Evolutionary conservation across 2,888 invertebrate species (phyloP).

Genomic region (Coenonympha glycerion): DNA sequence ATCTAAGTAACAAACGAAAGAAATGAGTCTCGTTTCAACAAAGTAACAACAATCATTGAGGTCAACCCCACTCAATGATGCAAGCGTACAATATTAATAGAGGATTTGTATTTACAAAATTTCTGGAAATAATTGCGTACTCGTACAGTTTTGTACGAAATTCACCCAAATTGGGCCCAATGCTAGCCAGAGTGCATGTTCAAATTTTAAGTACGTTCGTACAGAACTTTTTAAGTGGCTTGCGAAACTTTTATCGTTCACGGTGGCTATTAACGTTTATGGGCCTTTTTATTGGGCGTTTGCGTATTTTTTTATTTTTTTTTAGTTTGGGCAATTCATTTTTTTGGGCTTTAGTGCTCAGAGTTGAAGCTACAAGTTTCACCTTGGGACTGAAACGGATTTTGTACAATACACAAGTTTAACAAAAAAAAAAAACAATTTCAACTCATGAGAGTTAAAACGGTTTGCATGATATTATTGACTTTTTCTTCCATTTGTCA

Average conservation of each 20-base stretch:
- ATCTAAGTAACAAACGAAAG: too few species aligned
- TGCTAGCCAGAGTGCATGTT: constrained; percentile 6
- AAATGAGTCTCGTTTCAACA: too few species aligned
- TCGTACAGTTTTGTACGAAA: constrained; percentile 3
- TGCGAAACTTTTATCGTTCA: constrained; percentile 6
- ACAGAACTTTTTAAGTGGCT: constrained; percentile 12
- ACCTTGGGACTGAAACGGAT: too few species aligned
- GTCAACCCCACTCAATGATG: neutral
- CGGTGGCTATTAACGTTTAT: constrained; percentile 12
- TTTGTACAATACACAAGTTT: too few species aligned
- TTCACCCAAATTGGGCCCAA: constrained; percentile 8
- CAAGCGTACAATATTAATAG: neutral
- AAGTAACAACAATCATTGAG: neutral
- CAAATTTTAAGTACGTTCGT: constrained; percentile 9
- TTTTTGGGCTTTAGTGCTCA: too few species aligned
- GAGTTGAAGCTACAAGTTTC: too few species aligned
- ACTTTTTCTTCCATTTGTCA: too few species aligned
- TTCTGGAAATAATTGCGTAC: constrained; percentile 5
- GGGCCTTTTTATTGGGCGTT: constrained; percentile 8
- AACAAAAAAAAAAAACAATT: too few species aligned
- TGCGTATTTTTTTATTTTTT: neutral
- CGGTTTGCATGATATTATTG: too few species aligned
- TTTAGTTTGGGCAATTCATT: neutral
- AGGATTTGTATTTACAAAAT: neutral
- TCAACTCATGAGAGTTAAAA: too few species aligned